Evolutionary conservation across 2,797 vertebrate species (phyloP), one percentile per base, ranked within the genome.

Genomic region (Gobio occitaniae): DNA sequence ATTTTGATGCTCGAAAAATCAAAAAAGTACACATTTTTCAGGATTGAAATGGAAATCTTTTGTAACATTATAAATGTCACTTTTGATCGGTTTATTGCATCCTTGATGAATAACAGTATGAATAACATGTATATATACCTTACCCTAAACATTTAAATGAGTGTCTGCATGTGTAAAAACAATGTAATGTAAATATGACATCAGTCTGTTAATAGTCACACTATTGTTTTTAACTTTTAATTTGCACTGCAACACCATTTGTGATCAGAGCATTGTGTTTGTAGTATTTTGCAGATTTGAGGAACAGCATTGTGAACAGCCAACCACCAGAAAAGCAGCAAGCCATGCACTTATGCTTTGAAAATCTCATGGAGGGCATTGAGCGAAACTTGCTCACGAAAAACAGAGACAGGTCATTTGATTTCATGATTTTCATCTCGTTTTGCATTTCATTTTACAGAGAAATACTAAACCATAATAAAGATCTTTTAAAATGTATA

Each of bases 351-450:
- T 95, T 99, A 84, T 99, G 98, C 94, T 99, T 99, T 0, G 98
- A 99, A 92, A 99, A 99, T 93, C 92, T 99, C 90, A 99, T 99
- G 98, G 98, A 99, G 91, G 97, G 98, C 89, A 99, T 99, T 15
- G 98, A 99, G 86, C 95, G 97, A 83, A 99, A 99, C 92, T 94
- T 99, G 63, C 96, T 99, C 29, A 99, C 98, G 0, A 99, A 99
- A 93, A 99, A 99, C 92, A 93, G 98, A 72, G 98, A 99, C 96
- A 96, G 98, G 98, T 99, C 86, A 79, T 52, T 71, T 52, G 0
- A 71, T 48, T 72, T 59, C 32, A 4, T 6, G 13, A 47, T 44
- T 44, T 29, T 11, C 8, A 8, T 12, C 10, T 4, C 47, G 19
- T 16, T 41, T 56, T 32, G 25, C 6, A 7, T 65, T 63, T 32